Evolutionary conservation across 2,888 invertebrate genomes (phyloP).

Genomic region (Heteropelma amictum): DNA sequence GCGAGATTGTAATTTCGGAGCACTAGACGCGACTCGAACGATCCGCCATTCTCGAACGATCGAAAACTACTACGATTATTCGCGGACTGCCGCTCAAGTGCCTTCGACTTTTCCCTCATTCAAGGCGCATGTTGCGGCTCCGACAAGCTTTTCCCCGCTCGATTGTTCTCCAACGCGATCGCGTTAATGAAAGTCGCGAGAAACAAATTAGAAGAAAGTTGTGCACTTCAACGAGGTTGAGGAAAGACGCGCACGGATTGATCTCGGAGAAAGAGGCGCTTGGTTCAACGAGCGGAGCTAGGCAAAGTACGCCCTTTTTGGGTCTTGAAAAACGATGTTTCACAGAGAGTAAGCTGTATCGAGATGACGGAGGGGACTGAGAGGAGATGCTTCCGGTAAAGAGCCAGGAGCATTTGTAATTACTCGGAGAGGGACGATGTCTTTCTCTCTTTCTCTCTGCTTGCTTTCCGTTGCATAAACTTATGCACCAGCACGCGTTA

Average conservation of each 20-base stretch:
- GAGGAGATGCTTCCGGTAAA: slow-evolving; percentile 33
- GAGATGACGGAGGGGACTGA: slow-evolving; percentile 59
- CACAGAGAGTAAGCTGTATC: slow-evolving; percentile 34
- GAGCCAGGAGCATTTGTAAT: slow-evolving; percentile 1
- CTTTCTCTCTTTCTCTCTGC: slow-evolving; percentile 19
- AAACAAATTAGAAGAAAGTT: slow-evolving; percentile 22
- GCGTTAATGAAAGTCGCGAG: background rate
- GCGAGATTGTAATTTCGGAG: background rate
- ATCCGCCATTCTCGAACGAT: slow-evolving; percentile 6
- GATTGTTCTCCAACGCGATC: slow-evolving; percentile 30
- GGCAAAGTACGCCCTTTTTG: background rate
- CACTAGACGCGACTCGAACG: background rate
- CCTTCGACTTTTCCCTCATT: background rate
- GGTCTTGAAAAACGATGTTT: background rate
- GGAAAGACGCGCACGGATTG: background rate
- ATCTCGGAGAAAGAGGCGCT: background rate
- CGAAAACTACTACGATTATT: slow-evolving; percentile 14
- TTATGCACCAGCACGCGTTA: background rate
- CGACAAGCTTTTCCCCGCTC: slow-evolving; percentile 14
- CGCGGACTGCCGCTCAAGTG: background rate
- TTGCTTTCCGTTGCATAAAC: slow-evolving; percentile 3
- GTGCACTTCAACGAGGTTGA: background rate
- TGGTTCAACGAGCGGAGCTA: background rate
- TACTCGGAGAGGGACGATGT: slow-evolving; percentile 42
- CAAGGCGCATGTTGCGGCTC: background rate